Evolutionary conservation across 2,797 vertebrate species (phyloP).

Genomic region (Podarcis siculus): DNA sequence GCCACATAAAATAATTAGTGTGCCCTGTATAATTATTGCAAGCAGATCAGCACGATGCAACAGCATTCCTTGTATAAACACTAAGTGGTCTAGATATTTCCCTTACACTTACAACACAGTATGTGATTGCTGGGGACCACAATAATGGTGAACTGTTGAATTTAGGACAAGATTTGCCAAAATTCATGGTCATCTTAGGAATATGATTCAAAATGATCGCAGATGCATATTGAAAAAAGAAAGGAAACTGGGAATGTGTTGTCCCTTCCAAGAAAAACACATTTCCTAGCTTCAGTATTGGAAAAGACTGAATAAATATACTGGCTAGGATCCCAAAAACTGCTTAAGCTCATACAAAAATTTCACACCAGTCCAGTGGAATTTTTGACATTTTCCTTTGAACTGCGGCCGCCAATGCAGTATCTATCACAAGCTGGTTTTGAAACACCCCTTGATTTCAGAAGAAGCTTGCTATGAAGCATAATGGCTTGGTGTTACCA

Average conservation of each 20-base stretch:
- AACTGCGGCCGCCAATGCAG: neutral
- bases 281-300: neutral
- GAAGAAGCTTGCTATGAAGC: neutral
- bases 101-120: neutral
- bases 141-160: neutral
- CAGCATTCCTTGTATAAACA: neutral
- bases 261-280: neutral
- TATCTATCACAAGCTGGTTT: neutral
- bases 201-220: neutral
- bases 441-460: neutral
- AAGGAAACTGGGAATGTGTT: neutral
- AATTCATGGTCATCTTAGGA: neutral
- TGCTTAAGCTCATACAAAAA: neutral
- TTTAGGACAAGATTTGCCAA: constrained; percentile 9
- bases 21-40: constrained; percentile 14
- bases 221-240: neutral
- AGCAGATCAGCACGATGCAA: neutral
- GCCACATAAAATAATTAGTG: constrained; percentile 24
- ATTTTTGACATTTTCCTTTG: neutral
- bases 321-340: neutral
- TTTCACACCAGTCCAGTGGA: neutral
- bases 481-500: neutral
- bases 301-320: neutral
- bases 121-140: neutral
- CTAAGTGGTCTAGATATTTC: neutral